These are phyloP conservation scores for Sebastes diaconus DNA, from an alignment of 2,797 vertebrate species.

Conservation along the genomic window DNA sequence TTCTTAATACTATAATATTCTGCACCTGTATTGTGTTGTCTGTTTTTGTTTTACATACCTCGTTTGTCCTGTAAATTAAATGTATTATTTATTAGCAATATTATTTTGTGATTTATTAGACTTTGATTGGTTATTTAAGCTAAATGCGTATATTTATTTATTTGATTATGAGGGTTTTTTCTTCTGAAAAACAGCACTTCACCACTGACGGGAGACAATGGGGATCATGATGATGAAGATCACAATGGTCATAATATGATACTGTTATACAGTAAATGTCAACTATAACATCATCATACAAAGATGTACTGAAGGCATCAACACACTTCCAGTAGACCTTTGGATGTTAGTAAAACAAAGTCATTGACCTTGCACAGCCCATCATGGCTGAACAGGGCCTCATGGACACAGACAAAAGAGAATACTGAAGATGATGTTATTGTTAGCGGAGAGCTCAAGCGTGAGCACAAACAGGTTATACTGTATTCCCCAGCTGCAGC, in stretches of 20 bases:
- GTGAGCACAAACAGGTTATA: conserved; percentile 52
- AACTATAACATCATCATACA: neutral
- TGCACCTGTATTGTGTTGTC: no score
- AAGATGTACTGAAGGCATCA: neutral
- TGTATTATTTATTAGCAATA: neutral
- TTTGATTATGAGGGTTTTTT: neutral
- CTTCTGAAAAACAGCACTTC: neutral
- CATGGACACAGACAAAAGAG: conserved; percentile 9
- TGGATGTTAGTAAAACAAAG: conserved; percentile 2
- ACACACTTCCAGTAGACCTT: neutral
- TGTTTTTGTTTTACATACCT: neutral
- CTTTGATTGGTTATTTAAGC: neutral
- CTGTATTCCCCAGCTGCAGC: conserved; percentile 51
- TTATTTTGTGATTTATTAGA: neutral
- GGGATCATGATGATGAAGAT: neutral
- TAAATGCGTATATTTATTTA: neutral
- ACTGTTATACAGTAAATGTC: neutral
- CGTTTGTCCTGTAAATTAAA: neutral
- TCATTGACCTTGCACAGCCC: neutral
- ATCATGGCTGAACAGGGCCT: neutral
- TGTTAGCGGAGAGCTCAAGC: conserved; percentile 13
- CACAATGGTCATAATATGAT: neutral
- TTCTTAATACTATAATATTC: no score
- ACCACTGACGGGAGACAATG: neutral
- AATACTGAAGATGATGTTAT: conserved; percentile 14